These are phyloP conservation scores for Ia io DNA, from an alignment of 2,113 vertebrate species.

Conservation along the genomic window DNA sequence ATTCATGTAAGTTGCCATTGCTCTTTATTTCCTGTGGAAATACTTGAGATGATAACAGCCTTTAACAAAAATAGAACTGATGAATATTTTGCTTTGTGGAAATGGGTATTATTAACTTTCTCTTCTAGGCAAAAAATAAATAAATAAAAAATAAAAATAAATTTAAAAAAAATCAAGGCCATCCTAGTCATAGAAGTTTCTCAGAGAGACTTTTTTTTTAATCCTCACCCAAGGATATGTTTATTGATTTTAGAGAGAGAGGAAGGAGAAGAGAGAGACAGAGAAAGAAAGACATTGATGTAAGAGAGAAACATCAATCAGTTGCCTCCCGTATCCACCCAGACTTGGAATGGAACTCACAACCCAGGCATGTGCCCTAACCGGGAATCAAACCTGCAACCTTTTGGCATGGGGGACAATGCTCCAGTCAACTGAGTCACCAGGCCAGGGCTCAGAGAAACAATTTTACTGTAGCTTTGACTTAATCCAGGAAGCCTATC, in stretches of 20 bases:
- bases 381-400: not conserved
- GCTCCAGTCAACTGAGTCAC: not conserved
- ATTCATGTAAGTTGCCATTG: not conserved
- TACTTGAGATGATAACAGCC: not conserved
- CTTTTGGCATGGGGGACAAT: not conserved
- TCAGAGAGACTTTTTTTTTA: not conserved
- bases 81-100: constrained; percentile 40
- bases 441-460: not conserved
- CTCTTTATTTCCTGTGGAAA: constrained; percentile 48
- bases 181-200: constrained; percentile 4
- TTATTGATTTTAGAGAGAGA: not conserved
- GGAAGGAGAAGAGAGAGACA: not conserved
- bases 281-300: not conserved
- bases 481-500: constrained; percentile 37
- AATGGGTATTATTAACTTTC: constrained; percentile 42
- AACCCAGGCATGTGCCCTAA: not conserved
- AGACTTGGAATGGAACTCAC: not conserved
- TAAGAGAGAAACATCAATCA: not conserved
- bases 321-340: not conserved
- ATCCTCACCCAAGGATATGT: not conserved
- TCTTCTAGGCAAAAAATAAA: not conserved
- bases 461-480: constrained; percentile 53
- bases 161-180: constrained; percentile 28
- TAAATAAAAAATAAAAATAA: not conserved
- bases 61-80: constrained; percentile 24